Percentiles rank a stretch among this genome's conserved stretches.
These are phyloP conservation scores for Poeciliopsis turneri DNA, from an alignment of 2,797 vertebrate genomes.

Conservation along the genomic window DNA sequence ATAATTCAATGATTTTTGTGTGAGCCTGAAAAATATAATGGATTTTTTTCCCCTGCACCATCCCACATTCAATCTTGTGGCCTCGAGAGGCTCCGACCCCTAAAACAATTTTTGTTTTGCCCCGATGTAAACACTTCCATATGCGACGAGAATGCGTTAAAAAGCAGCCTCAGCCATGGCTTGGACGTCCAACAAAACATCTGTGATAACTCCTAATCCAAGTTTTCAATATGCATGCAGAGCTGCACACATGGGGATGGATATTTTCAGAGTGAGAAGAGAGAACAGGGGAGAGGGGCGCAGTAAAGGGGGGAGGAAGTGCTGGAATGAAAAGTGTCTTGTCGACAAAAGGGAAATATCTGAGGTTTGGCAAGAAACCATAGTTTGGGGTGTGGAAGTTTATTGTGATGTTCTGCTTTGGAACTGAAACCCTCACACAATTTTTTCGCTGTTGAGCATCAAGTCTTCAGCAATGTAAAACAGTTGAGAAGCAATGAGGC, in stretches of 20 bases:
- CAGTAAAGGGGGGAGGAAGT: slow-evolving; percentile 36
- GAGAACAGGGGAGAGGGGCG: slow-evolving; percentile 48
- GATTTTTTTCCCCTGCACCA: slow-evolving; percentile 23
- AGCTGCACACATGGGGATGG: slow-evolving; percentile 63
- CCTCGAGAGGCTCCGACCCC: slow-evolving; percentile 54
- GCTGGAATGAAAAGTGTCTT: slow-evolving; percentile 74
- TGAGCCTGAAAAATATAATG: slow-evolving; percentile 50
- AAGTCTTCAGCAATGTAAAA: slow-evolving; percentile 42
- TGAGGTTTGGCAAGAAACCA: slow-evolving; percentile 71
- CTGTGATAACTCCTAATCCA: slow-evolving; percentile 60
- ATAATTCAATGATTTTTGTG: slow-evolving; percentile 64
- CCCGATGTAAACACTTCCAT: slow-evolving; percentile 71
- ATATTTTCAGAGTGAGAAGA: slow-evolving; percentile 66
- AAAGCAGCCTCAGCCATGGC: slow-evolving; percentile 47
- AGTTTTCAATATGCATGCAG: slow-evolving; percentile 54
- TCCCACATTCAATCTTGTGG: slow-evolving; percentile 57
- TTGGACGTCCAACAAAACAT: slow-evolving; percentile 64
- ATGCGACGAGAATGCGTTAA: slow-evolving; percentile 57
- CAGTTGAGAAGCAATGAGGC: slow-evolving; percentile 21
- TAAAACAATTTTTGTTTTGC: slow-evolving; percentile 34
- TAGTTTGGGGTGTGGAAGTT: slow-evolving; percentile 59
- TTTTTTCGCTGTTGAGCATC: slow-evolving; percentile 22
- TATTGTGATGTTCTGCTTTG: slow-evolving; percentile 67
- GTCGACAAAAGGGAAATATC: slow-evolving; percentile 75
- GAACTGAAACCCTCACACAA: slow-evolving; percentile 41